Evolutionary conservation across 2,113 vertebrate genomes (phyloP).

Genomic region (Cyphomyrus plagiostoma): DNA sequence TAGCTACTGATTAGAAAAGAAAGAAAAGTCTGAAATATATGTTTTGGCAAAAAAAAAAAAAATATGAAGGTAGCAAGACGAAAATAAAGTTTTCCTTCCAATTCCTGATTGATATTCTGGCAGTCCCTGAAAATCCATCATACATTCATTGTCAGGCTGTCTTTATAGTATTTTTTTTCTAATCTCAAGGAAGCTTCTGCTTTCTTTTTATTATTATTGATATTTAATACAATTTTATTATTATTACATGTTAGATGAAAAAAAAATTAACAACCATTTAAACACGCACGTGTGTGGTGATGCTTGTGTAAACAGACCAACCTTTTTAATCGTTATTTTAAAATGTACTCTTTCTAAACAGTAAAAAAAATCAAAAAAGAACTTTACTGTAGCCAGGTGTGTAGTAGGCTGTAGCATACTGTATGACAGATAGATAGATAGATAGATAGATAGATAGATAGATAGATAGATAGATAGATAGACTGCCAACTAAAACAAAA

Average conservation of each 20-base stretch:
- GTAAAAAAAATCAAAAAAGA: no score
- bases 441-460: background rate
- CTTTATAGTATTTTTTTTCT: background rate
- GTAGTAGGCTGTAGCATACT: no score
- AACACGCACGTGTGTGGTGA: no score
- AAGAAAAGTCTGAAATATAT: background rate
- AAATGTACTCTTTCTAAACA: no score
- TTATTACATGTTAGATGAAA: no score
- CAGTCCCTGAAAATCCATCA: background rate
- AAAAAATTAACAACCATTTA: no score
- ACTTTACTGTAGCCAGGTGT: no score
- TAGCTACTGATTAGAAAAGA: background rate
- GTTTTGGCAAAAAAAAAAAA: background rate
- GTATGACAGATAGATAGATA: background rate
- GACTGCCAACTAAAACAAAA: background rate
- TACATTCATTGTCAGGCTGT: background rate
- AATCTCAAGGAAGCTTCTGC: background rate
- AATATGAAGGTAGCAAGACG: background rate
- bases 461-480: background rate
- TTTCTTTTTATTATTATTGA: background rate
- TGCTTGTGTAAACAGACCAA: no score
- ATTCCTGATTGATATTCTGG: background rate
- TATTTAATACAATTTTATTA: background rate
- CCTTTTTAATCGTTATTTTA: no score
- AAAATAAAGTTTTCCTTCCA: background rate